Base-by-base conservation (phyloP, 2,888 invertebrate genomes). In the Microctonus brassicae region DNA sequence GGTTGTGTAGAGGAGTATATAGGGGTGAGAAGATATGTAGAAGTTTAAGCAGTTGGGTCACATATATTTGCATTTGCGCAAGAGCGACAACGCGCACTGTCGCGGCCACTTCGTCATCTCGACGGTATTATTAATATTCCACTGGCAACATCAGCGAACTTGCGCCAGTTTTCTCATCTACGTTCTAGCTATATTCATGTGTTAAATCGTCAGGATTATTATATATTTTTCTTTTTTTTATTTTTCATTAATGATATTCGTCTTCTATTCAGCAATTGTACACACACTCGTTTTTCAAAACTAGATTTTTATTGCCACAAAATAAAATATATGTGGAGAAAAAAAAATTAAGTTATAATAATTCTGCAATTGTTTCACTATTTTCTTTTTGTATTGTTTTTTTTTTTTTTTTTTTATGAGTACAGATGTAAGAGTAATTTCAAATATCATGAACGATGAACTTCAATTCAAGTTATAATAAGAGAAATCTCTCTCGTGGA, bases 61-160 rank as follows among this genome's bases (percentile, higher is more conserved):
- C 55, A 55, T 55, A 55, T 55, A 55, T 55, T 55, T 55, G 55
- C 55, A 55, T 55, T 55, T 55, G 26, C 55, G 26, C 26, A 26
- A 55, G 26, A 55, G 26, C 55, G 55, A 55, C 55, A 55, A 47
- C 47, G 47, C 17, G 17, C 11, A 4, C 24, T 55, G 55, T 55
- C 55, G 22, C 11, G 55, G 26, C 55, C 55, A 55, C 55, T 55
- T 55, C 55, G 55, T 55, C 55, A 55, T 55, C 55, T 55, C 55
- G 26, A 55, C 55, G 55, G 24, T 55, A 55, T 55, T 55, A 55
- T 55, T 55, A 55, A 55, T 55, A 55, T 55, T 55, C 55, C 26
- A 24, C n/a, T 24, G 13, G 26, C 17, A 47, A 26, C 26, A 26
- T 13, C 24, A 55, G 13, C 55, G 11, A 26, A 55, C 55, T 24